Base-by-base conservation (phyloP, 2,888 invertebrate genomes). In the Amblyjoppa fuscipennis region DNA sequence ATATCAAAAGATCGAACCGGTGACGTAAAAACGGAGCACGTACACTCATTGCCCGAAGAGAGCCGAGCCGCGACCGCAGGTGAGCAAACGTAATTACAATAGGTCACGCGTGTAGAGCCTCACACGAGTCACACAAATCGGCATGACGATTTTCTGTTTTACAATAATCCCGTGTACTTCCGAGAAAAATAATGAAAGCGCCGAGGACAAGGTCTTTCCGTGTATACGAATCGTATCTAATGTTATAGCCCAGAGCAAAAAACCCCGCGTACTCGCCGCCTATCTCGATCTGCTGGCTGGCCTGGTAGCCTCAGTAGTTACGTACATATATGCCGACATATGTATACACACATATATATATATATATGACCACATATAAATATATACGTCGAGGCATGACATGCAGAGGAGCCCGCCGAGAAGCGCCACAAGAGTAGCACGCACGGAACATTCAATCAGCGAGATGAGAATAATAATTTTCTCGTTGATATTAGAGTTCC, bases 381-480 rank as follows among this genome's bases (percentile, higher is more conserved):
- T 70, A 41, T 71, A 64, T 25, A 56, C 41, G 28, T 16, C 51
- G 38, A 38, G 41, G 53, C 59, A 41, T 75, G 74, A 70, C 56
- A 70, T 66, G 81, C 51, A 41, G 70, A 78, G 61, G 51, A 78
- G 73, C 59, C 59, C 77, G 77, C 20, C 66, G 25, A 78, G 78
- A 82, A 79, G 82, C 82, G 78, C 85, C 85, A 76, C 68, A 51
- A 70, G 77, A 70, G 56, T 69, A 73, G 77, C 77, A 81, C 73
- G 77, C 74, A 78, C 70, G 78, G 51, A 84, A 84, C 81, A 78
- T 82, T 85, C 79, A 85, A 85, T 85, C 84, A 77, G 77, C 78
- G 78, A 85, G 74, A 81, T 77, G 74, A 78, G 77, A 85, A 85
- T 81, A 85, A 85, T 82, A 75, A 82, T 82, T 82, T 82, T 75